Conservation (phyloP, 1,140 invertebrate species). For the Drosophila mayri region DNA sequence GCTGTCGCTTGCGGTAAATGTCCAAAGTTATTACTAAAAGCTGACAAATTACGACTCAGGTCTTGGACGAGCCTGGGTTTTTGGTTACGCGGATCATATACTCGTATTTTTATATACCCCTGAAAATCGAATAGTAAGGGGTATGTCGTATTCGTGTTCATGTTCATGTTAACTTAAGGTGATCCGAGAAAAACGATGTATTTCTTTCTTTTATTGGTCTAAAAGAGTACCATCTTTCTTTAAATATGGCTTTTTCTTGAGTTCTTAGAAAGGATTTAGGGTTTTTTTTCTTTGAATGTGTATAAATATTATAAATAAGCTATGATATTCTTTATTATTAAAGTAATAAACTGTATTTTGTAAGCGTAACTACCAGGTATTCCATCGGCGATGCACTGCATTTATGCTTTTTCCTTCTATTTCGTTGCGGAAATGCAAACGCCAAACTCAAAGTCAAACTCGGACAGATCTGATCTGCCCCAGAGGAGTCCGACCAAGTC, state of each 20-base stretch:
- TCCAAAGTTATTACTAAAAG: constrained; percentile 81
- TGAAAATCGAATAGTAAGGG: background rate
- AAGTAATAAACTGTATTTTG: background rate
- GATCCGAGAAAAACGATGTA: too few species aligned
- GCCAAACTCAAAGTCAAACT: constrained; percentile 21
- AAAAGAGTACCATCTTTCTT: background rate
- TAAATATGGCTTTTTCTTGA: background rate
- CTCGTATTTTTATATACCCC: constrained; percentile 6
- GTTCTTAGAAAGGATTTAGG: background rate
- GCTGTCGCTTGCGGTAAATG: constrained; percentile 75
- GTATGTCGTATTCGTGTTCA: background rate
- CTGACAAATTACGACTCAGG: constrained; percentile 74
- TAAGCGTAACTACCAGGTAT: background rate
- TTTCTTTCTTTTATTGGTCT: background rate
- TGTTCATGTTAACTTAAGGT: background rate
- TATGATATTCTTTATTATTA: background rate
- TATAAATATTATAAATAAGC: background rate
- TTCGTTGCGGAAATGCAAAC: constrained; percentile 65
- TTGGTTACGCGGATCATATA: constrained; percentile 47
- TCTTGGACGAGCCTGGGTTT: constrained; percentile 22
- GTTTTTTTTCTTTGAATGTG: background rate
- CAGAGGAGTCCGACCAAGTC: constrained; percentile 10
- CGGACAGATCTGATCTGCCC: constrained; percentile 25
- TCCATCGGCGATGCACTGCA: background rate
- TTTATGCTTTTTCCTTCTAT: constrained; percentile 5